Conservation (phyloP, 2,113 vertebrate genomes). For the Amphilophus citrinellus region DNA sequence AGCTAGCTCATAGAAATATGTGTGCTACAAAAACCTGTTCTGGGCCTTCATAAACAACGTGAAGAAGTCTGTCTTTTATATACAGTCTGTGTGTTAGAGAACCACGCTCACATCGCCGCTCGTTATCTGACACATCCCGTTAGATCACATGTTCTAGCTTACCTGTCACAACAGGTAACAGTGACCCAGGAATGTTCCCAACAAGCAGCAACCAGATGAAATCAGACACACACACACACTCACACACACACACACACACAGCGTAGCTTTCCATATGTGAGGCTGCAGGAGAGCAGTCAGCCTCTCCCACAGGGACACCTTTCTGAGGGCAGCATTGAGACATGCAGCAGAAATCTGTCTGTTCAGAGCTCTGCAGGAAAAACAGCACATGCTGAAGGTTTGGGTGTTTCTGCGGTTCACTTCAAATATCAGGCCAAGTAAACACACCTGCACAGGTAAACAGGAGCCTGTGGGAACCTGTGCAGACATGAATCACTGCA, state of each 20-base stretch:
- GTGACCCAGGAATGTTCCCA: neutral
- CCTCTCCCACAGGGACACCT: too few relatives aligned
- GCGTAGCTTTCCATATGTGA: neutral
- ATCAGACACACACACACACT: neutral
- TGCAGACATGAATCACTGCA: constrained; percentile 1
- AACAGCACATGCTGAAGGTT: neutral
- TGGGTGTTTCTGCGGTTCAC: neutral
- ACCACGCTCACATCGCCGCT: neutral
- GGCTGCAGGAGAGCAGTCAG: too few relatives aligned
- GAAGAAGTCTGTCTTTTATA: neutral
- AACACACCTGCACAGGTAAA: constrained; percentile 10
- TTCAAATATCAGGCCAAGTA: neutral
- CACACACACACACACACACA: too few relatives aligned
- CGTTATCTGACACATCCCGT: neutral
- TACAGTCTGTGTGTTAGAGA: neutral
- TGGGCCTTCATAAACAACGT: too few relatives aligned
- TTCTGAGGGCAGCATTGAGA: too few relatives aligned
- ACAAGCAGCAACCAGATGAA: neutral
- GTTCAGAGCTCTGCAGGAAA: neutral
- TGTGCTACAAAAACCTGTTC: neutral
- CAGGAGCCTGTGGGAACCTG: fast-evolving
- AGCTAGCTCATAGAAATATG: neutral
- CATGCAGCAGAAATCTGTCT: neutral
- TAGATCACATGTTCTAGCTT: neutral
- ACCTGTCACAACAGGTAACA: constrained; percentile 5